Conservation (phyloP, 2,888 invertebrate species). For the Patella depressa region DNA sequence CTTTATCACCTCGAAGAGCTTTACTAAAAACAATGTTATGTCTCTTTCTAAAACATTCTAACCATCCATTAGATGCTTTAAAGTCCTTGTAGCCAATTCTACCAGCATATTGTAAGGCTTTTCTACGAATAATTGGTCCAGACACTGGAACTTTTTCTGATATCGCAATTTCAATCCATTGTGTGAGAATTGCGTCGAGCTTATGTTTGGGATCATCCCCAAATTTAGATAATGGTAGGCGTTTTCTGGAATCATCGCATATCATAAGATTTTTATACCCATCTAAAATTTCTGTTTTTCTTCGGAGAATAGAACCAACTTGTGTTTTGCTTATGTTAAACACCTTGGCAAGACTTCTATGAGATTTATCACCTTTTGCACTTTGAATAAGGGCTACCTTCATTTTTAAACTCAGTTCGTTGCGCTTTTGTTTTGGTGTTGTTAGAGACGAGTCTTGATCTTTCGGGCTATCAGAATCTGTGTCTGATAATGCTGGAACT, state of each 20-base stretch:
- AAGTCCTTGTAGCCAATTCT: constrained; percentile 21
- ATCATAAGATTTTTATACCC: constrained; percentile 8
- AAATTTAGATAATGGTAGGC: background rate
- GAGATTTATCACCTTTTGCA: constrained; percentile 19
- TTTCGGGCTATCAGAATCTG: too few relatives aligned
- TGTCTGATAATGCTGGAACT: too few relatives aligned
- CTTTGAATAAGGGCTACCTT: constrained; percentile 25
- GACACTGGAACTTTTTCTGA: constrained; percentile 21
- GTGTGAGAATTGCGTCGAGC: constrained; percentile 9
- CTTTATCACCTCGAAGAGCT: background rate
- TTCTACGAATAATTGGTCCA: constrained; percentile 31
- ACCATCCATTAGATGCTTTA: constrained; percentile 35
- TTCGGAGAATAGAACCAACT: constrained; percentile 23
- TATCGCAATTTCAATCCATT: constrained; percentile 23
- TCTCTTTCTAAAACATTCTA: constrained; percentile 22
- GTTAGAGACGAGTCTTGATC: too few relatives aligned
- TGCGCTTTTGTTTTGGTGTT: background rate
- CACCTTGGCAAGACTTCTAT: constrained; percentile 22
- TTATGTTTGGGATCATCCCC: constrained; percentile 8
- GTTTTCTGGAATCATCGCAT: background rate
- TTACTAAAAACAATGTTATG: constrained; percentile 21
- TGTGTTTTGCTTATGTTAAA: constrained; percentile 30
- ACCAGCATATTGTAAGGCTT: constrained; percentile 23
- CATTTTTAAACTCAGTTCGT: constrained; percentile 24
- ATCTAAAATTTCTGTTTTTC: constrained; percentile 25